Evolutionary conservation across 2,888 invertebrate species (phyloP).

Genomic region (Cataglyphis rosenhaueri): DNA sequence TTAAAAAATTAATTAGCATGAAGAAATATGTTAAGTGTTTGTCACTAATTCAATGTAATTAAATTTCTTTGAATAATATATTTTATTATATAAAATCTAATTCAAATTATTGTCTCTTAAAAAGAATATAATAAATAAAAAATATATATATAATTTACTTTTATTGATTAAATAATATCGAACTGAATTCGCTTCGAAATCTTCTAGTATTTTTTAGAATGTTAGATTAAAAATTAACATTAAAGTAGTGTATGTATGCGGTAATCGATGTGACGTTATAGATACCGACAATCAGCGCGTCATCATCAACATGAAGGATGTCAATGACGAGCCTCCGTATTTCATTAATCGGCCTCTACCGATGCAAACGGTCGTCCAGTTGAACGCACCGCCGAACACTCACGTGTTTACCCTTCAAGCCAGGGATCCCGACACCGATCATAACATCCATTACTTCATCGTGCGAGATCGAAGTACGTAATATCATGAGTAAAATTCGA

Average conservation of each 20-base stretch:
- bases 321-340: slow-evolving; percentile 98
- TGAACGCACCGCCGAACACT: slow-evolving; percentile 97
- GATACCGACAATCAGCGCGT: slow-evolving; percentile 98
- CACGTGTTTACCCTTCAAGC: slow-evolving; percentile 99
- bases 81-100: background rate
- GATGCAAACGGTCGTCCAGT: slow-evolving; percentile 98
- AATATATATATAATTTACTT: background rate
- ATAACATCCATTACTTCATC: slow-evolving; percentile 98
- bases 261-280: slow-evolving; percentile 85
- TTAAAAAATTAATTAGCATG: slow-evolving; percentile 6
- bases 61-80: background rate
- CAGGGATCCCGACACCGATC: slow-evolving; percentile 97
- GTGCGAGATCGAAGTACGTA: slow-evolving; percentile 92
- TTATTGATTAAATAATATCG: background rate
- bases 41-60: slow-evolving; percentile 7
- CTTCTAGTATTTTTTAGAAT: background rate
- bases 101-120: background rate
- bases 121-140: background rate
- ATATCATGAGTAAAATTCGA: slow-evolving; percentile 40
- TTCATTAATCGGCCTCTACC: slow-evolving; percentile 99
- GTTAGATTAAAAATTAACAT: background rate
- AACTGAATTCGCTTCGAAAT: background rate
- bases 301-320: slow-evolving; percentile 97
- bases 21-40: background rate
- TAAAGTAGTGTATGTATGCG: slow-evolving; percentile 30